These are phyloP conservation scores for Stictonetta naevosa DNA, from an alignment of 2,113 vertebrate species.

Conservation along the genomic window DNA sequence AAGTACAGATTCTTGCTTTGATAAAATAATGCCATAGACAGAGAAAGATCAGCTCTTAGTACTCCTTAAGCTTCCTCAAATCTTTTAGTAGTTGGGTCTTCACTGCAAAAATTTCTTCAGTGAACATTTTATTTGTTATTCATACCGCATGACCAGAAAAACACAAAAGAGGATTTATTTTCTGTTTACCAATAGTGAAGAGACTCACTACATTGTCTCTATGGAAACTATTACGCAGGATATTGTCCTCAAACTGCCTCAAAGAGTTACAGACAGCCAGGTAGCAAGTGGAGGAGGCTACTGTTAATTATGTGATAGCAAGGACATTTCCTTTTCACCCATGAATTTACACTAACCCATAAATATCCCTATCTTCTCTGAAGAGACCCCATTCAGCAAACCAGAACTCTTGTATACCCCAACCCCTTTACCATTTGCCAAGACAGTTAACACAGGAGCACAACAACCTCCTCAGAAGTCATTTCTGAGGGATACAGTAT, in stretches of 20 bases:
- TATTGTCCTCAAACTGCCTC: neutral
- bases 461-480: neutral
- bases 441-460: neutral
- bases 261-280: neutral
- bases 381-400: neutral
- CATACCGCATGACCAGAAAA: neutral
- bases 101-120: neutral
- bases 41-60: neutral
- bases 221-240: neutral
- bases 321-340: neutral
- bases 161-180: neutral
- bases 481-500: neutral
- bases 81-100: neutral
- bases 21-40: neutral
- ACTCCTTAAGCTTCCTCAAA: neutral
- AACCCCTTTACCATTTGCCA: neutral
- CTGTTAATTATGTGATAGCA: neutral
- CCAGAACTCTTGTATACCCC: neutral
- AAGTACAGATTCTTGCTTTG: neutral
- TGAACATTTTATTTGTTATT: neutral
- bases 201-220: neutral
- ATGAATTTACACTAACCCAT: neutral
- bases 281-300: neutral
- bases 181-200: neutral
- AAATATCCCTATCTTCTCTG: neutral